Evolutionary conservation across 2,888 invertebrate genomes (phyloP).

Genomic region (Spatulosminthurus flaviceps): DNA sequence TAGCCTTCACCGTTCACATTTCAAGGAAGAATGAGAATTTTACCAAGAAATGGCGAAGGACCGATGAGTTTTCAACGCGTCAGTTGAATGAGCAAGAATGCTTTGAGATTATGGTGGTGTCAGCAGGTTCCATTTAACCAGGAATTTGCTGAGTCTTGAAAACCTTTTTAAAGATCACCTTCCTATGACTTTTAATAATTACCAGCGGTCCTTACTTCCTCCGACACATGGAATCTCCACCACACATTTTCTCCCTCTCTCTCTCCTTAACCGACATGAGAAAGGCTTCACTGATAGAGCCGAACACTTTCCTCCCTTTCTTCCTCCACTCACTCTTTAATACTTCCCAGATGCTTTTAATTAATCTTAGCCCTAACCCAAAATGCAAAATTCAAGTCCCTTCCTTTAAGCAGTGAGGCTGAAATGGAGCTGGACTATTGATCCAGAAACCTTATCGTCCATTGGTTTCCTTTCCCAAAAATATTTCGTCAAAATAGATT

Average conservation of each 20-base stretch:
- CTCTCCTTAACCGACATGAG: no score
- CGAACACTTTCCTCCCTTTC: no score
- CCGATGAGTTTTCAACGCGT: conserved; percentile 6
- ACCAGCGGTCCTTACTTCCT: conserved; percentile 15
- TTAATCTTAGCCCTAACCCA: not conserved
- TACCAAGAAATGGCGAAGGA: not conserved
- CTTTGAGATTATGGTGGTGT: conserved; percentile 23
- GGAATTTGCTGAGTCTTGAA: conserved; percentile 23
- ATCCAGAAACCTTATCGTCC: no score
- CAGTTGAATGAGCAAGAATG: conserved; percentile 12
- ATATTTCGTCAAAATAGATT: no score
- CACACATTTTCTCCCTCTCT: no score
- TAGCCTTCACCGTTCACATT: not conserved
- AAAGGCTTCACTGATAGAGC: no score
- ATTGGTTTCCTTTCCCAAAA: no score
- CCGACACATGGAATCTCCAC: not conserved
- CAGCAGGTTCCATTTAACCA: conserved; percentile 20
- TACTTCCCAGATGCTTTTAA: not conserved
- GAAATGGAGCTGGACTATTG: no score
- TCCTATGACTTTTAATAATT: conserved; percentile 25
- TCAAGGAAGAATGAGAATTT: conserved; percentile 1
- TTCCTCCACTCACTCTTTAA: not conserved
- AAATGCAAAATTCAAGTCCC: not conserved
- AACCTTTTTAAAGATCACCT: not conserved
- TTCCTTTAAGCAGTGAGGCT: not conserved